Base-by-base conservation (phyloP, 2,797 vertebrate genomes). In the Silurus lanzhouensis region DNA sequence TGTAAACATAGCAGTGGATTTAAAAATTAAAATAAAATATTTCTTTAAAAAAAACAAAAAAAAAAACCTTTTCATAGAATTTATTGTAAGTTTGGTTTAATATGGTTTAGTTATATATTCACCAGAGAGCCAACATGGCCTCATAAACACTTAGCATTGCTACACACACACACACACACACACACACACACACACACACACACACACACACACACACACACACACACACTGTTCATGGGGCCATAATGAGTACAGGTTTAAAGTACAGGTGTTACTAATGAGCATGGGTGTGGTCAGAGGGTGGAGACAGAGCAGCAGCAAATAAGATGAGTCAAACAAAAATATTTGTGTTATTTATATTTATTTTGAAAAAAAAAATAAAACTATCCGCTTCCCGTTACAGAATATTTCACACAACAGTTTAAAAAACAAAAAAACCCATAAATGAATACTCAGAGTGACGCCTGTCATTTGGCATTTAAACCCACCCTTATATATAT, bases 351-450 rank as follows among this genome's bases (percentile, higher is more conserved):
- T 27, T 4, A 27, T 55, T 25, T 66, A 61, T 57, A n/a, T 82
- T 87, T 52, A 90, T 90, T 91, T 91, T 92, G 2, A 70, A 27
- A 80, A 88, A 91, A 91, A 83, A 91, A 88, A 92, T 4, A 38
- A 38, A 38, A 38, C 38, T 38, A 91, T 91, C 93, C 93, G 89
- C 89, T 89, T 91, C 93, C 92, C 86, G 22, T 85, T 89, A 90
- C 64, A 88, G 83, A 87, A 90, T 66, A 88, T 89, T 82, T 90
- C 27, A 91, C 15, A 87, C 80, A 63, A 31, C 66, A 86, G 63
- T 83, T 88, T 89, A 61, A 91, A 93, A 89, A 92, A 90, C 81
- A 90, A 89, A 52, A 89, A 57, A 19, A 71, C 9, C 5, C 1
- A 25, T 25, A 13, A 66, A 82, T 58, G 48, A 81, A 85, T 81